Evolutionary conservation across 2,113 vertebrate genomes (phyloP).

Genomic region (Nematolebias whitei): DNA sequence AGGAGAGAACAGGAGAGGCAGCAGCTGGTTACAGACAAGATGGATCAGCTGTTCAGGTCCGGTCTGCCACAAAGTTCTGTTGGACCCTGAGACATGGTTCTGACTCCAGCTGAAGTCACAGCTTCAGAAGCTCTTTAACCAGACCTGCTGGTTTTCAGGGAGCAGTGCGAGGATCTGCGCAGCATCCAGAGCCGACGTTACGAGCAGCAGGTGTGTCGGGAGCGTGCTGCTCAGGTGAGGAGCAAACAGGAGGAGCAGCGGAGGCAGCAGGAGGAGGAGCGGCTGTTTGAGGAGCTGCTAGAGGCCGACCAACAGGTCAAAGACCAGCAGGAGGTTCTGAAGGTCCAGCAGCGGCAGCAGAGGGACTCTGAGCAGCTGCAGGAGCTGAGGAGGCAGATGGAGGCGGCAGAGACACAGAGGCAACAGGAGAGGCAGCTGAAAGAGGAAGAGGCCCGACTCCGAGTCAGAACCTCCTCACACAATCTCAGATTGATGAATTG

Average conservation of each 20-base stretch:
- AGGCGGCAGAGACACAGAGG: conserved; percentile 40
- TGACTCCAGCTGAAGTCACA: no score
- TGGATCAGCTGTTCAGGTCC: conserved; percentile 89
- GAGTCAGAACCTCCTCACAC: conserved; percentile 74
- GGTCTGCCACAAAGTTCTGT: no score
- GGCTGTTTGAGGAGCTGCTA: conserved; percentile 81
- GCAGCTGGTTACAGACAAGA: conserved; percentile 82
- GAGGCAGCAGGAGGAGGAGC: conserved; percentile 77
- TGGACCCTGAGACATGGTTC: no score
- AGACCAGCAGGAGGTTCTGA: conserved; percentile 64
- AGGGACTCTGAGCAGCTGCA: conserved; percentile 45
- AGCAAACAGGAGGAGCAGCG: conserved; percentile 67
- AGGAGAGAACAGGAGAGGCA: conserved; percentile 84
- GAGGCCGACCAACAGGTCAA: conserved; percentile 83
- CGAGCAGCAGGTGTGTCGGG: conserved; percentile 71
- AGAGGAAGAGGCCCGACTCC: conserved; percentile 79
- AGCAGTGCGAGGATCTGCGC: conserved; percentile 82
- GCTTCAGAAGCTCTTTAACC: no score
- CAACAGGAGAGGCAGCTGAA: conserved; percentile 63
- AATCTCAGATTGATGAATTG: neutral
- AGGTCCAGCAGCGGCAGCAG: conserved; percentile 36
- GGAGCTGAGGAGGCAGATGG: conserved; percentile 59
- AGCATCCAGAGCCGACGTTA: conserved; percentile 28
- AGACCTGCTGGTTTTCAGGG: conserved; percentile 65
- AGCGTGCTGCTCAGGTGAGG: conserved; percentile 80